Conservation (phyloP, 1,140 invertebrate species). For the Notospermus geniculatus region DNA sequence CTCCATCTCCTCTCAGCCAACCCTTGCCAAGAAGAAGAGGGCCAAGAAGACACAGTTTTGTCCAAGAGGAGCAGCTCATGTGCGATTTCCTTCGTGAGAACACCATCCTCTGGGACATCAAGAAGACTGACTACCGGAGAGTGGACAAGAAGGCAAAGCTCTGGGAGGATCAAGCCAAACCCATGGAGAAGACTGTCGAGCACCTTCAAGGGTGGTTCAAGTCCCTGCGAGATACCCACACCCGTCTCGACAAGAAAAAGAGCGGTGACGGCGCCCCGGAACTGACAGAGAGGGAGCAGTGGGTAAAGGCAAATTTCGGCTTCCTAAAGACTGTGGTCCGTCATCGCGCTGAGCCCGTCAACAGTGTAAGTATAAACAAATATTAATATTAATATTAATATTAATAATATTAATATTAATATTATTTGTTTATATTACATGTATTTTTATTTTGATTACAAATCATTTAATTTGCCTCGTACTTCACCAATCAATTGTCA, state of each 20-base stretch:
- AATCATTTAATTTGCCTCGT: constrained; percentile 6
- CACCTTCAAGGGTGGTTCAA: constrained; percentile 13
- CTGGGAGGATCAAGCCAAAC: constrained; percentile 10
- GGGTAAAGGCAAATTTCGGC: constrained; percentile 10
- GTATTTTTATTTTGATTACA: constrained; percentile 9
- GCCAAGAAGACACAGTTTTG: too few species aligned
- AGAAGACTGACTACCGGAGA: constrained; percentile 1
- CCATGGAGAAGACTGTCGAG: constrained; percentile 7
- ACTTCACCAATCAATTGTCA: constrained; percentile 6
- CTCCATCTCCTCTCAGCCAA: constrained; percentile 5
- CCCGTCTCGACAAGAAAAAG: constrained; percentile 9
- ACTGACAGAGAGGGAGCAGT: constrained; percentile 12
- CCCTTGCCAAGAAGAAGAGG: too few species aligned
- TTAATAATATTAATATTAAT: too few species aligned
- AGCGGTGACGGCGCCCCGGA: constrained; percentile 10
- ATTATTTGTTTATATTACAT: too few species aligned
- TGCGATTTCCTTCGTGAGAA: constrained; percentile 4
- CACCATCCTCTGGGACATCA: constrained; percentile 5
- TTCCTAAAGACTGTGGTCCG: constrained; percentile 8
- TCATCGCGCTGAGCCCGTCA: constrained; percentile 6
- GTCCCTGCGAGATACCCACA: constrained; percentile 8
- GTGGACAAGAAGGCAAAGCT: constrained; percentile 11
- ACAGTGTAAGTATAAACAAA: constrained; percentile 13
- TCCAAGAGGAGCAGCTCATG: constrained; percentile 5
- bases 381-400: constrained; percentile 13